Percentiles rank a stretch among this genome's conserved stretches.
Conservation (phyloP, 2,113 vertebrate species). For the Dendropsophus ebraccatus region DNA sequence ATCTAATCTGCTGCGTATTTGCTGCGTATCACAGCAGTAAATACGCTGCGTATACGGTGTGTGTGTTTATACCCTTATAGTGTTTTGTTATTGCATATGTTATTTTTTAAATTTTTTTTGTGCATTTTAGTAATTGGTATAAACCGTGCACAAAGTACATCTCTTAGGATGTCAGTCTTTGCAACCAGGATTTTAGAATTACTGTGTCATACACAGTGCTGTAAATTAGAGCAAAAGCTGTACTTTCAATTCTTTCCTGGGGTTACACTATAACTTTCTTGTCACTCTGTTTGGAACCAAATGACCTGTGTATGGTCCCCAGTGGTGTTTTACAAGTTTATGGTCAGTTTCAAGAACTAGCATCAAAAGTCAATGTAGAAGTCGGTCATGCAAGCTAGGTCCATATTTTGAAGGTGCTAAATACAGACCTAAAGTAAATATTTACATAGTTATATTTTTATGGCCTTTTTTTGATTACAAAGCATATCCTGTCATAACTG, state of each 20-base stretch:
- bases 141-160: background rate
- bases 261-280: background rate
- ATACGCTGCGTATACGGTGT: no score
- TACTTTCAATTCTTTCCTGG: background rate
- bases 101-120: no score
- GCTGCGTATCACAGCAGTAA: no score
- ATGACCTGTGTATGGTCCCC: background rate
- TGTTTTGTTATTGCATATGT: no score
- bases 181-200: no score
- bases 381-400: background rate
- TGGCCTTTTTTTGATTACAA: background rate
- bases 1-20: no score
- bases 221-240: background rate
- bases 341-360: background rate
- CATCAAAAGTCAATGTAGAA: background rate
- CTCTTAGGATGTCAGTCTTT: no score
- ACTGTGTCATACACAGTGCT: background rate
- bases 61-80: no score
- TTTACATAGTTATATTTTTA: background rate
- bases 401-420: background rate
- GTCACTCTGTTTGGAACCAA: background rate
- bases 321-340: background rate
- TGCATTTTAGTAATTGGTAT: background rate
- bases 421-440: background rate
- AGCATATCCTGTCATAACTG: background rate